Base-by-base conservation (phyloP, 2,797 vertebrate genomes). In the Anniella stebbinsi region DNA sequence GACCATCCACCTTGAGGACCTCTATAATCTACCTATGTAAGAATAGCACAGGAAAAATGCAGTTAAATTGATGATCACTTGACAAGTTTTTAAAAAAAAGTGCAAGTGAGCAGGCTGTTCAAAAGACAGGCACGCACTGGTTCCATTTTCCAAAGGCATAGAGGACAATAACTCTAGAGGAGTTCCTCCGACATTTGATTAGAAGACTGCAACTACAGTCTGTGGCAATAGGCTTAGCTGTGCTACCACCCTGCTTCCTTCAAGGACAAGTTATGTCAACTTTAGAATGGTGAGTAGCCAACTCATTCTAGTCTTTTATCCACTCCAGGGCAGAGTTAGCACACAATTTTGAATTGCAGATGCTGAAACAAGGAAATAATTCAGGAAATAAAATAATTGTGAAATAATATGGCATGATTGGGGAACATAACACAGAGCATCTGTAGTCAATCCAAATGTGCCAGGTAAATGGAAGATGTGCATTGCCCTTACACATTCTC, bases 11-110 rank as follows among this genome's bases (percentile, higher is more conserved):
- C 93, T 95, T 88, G 90, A 80, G 93, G 94, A 89, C 94, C 87
- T 84, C 60, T 87, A 92, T 94, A 96, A 95, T 87, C 89, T 94
- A 95, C 93, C 93, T 95, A 92, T 92, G 93, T 93, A 93, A 94
- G 88, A 92, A 95, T 92, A 90, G 87, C 76, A 91, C 66, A 92
- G 69, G 87, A 93, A 86, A 92, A 84, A 94, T 90, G 89, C 89
- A 36, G 88, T 92, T 92, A 91, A 95, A 85, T 33, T 88, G 90
- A 92, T 73, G 92, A 57, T 60, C n/a, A 66, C 86, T 89, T 94
- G 95, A 94, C 88, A 94, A 86, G 88, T n/a, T n/a, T n/a, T n/a
- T 88, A 48, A 81, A 94, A 41, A 60, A 81, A 91, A 82, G 75
- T 90, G 87, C 92, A 87, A 94, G 86, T 54, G 45, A 86, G 51